Base-by-base conservation (phyloP, 2,113 vertebrate genomes). In the Cariama cristata region DNA sequence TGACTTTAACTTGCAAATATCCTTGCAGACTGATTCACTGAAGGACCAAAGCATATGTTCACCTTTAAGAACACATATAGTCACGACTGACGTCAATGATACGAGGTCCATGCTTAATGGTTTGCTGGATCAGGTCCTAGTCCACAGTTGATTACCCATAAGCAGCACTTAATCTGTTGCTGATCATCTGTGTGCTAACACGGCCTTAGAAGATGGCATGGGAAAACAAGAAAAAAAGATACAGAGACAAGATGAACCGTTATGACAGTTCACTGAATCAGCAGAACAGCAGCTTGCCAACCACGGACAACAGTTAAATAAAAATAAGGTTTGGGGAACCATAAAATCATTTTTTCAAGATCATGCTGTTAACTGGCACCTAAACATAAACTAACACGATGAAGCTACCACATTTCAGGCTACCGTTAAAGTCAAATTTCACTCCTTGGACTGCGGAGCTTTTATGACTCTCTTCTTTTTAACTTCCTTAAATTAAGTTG, bases 41-140 rank as follows among this genome's bases (percentile, higher is more conserved):
- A 27, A 79, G 71, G 71, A 44, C 71, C 53, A 49, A 76, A 84
- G 81, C 81, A 26, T 86, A 76, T 79, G 93, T 66, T 90, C 90
- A 86, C 75, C 92, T 97, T 73, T 79, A 94, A 77, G 53, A 90
- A 79, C 38, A 40, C 84, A 56, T 6, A 66, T 12, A 79, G 75
- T 82, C 75, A 45, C 1, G 1, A 32, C 8, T 94, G 92, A 95
- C 15, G 16, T 73, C 66, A 92, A 20, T 2, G 16, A 27, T 66
- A 50, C 4, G 2, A 81, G 47, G 74, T 38, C 74, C 67, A 2
- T 6, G 53, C 79, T 52, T 38, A 60, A 79, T 24, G 62, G 76
- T 50, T 90, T 88, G 67, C 74, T 96, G 93, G 95, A 97, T 76
- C 88, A 33, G 63, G n/a, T 94, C 90, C 91, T 91, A 66, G 45